phyloP scores from a whole-genome alignment of 2,113 vertebrate species.

The Acinonyx jubatus region DNA sequence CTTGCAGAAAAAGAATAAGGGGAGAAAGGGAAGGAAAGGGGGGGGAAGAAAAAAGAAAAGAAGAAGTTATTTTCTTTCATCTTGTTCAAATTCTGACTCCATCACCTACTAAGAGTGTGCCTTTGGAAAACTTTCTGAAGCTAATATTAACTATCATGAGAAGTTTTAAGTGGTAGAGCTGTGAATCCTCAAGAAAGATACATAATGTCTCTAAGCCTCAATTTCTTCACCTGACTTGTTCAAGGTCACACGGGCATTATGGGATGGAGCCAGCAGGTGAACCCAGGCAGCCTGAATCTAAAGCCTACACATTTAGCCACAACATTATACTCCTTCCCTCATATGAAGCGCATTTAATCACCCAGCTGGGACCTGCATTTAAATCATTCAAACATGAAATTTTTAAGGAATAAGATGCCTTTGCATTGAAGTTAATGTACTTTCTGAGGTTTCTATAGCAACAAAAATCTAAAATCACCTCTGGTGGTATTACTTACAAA shows the following conservation, averaged over 20 bases:
- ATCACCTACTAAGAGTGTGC: background rate
- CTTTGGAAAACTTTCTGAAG: constrained; percentile 13
- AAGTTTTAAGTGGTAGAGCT: background rate
- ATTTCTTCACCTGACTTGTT: constrained; percentile 39
- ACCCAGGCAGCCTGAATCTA: background rate
- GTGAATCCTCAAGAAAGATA: background rate
- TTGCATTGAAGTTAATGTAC: constrained; percentile 83
- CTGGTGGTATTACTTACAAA: constrained; percentile 78
- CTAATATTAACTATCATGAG: constrained; percentile 21
- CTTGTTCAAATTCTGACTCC: background rate
- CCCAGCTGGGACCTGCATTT: constrained; percentile 72
- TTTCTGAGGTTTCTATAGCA: constrained; percentile 87
- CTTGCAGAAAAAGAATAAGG: background rate
- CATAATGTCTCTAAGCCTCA: background rate
- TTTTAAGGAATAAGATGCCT: constrained; percentile 81
- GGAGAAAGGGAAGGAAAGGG: background rate
- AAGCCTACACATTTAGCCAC: constrained; percentile 55
- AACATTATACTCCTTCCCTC: constrained; percentile 53
- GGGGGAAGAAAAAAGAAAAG: background rate
- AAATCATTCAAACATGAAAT: constrained; percentile 84
- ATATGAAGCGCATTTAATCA: constrained; percentile 76
- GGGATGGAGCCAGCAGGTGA: constrained; percentile 40
- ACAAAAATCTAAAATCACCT: constrained; percentile 81
- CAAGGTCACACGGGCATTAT: constrained; percentile 48
- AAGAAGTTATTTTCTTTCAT: background rate